Percentiles rank a stretch among this genome's conserved stretches.
Conservation (phyloP, 2,888 invertebrate species). For the Patella pellucida region DNA sequence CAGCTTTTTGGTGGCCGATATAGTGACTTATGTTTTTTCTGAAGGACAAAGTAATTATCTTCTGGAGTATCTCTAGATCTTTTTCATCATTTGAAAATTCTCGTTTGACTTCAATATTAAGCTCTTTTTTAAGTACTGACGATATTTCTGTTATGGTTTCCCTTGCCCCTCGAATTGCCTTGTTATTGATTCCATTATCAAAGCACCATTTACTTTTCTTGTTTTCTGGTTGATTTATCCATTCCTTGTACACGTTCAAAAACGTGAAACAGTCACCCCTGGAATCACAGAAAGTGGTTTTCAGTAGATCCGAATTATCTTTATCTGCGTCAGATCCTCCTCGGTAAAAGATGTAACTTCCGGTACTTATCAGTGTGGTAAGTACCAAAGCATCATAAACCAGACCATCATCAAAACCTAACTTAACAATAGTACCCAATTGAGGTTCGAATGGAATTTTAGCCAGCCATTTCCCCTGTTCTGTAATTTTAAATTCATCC, state of each 20-base stretch:
- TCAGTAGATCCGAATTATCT: conserved; percentile 50
- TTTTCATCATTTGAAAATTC: conserved; percentile 35
- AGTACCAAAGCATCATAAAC: conserved; percentile 58
- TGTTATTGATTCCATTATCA: conserved; percentile 66
- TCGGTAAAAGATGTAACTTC: conserved; percentile 62
- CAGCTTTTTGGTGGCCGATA: conserved; percentile 56
- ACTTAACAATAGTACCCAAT: conserved; percentile 52
- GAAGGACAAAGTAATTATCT: conserved; percentile 52
- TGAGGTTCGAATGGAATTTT: conserved; percentile 64
- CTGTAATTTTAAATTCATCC: conserved; percentile 52
- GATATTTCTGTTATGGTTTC: conserved; percentile 53
- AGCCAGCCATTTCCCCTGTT: conserved; percentile 61
- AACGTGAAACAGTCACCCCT: conserved; percentile 62
- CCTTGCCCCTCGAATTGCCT: conserved; percentile 55
- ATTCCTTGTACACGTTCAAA: conserved; percentile 56
- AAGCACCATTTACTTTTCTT: conserved; percentile 61
- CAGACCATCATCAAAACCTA: conserved; percentile 45
- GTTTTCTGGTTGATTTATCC: conserved; percentile 49
- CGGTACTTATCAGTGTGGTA: conserved; percentile 58
- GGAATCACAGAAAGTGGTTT: conserved; percentile 55
- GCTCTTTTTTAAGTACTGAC: conserved; percentile 47
- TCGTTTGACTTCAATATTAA: conserved; percentile 32
- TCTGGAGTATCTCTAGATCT: conserved; percentile 37
- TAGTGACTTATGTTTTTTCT: conserved; percentile 51
- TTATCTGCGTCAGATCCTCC: conserved; percentile 54